Evolutionary conservation across 2,888 invertebrate species (phyloP), one percentile per base, ranked within the genome.

Genomic region (Iselma pallidipennis): DNA sequence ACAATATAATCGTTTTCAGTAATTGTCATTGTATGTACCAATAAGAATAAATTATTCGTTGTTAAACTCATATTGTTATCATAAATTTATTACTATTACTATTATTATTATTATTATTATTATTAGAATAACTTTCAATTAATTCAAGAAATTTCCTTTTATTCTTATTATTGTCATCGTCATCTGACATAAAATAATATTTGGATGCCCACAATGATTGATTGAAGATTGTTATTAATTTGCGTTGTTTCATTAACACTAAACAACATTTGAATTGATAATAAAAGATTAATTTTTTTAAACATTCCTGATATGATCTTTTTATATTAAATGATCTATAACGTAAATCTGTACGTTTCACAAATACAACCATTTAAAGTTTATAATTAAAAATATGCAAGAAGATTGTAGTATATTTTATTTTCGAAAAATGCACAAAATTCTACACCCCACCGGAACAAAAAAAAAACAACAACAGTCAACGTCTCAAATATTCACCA

Each of bases 21-120:
- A 67, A 83, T 77, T 28, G 82, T 82, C 76, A 84, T 78, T 56
- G 83, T 83, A 73, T 83, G 82, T 61, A 84, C 77, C 69, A 83
- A 70, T 63, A 82, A 68, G 69, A 75, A 79, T 69, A 79, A 71
- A 42, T 71, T 72, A 63, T 25, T 55, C 56, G 49, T 29, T 51
- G 37, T 49, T 26, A 55, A 33, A 21, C 55, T 59, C 58, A 58
- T 62, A 21, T 19, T 29, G 55, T 53, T 55, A 55, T 65, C n/a
- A 3, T 33, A 14, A n/a, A n/a, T n/a, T n/a, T n/a, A n/a, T n/a
- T n/a, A n/a, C n/a, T n/a, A 14, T 37, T 23, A 48, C n/a, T n/a
- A 14, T 37, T 9, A 37, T 16, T 37, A n/a, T n/a, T n/a, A 16
- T 37, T 37, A 37, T 16, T 16, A 37, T 16, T 16, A 4, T 16